phyloP scores from a whole-genome alignment of 1,140 invertebrate genomes.

The Mercenaria mercenaria region DNA sequence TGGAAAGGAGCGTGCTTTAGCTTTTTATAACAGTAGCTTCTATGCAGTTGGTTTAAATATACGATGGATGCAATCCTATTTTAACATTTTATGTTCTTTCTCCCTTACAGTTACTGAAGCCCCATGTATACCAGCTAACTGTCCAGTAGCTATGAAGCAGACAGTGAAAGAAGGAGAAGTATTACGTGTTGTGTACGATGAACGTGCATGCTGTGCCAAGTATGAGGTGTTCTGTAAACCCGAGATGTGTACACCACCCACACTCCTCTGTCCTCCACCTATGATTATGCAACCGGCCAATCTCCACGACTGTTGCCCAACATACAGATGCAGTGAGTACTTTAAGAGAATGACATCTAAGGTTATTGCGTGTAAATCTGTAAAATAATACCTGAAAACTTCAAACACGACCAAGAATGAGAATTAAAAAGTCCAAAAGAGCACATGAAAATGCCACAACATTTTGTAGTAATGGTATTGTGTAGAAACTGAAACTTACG shows the following conservation, averaged over 20 bases:
- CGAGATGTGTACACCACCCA: slow-evolving; percentile 10
- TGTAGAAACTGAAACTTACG: too few species aligned
- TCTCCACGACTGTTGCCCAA: slow-evolving; percentile 46
- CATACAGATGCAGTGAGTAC: slow-evolving; percentile 61
- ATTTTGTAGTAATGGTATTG: too few species aligned
- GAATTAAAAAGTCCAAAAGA: too few species aligned
- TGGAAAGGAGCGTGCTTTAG: too few species aligned
- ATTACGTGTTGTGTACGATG: neutral
- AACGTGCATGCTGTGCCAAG: neutral
- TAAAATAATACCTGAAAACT: too few species aligned
- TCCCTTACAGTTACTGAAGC: neutral
- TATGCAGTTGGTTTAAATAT: too few species aligned
- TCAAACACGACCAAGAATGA: too few species aligned
- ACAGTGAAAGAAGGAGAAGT: slow-evolving; percentile 44
- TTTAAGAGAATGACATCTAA: too few species aligned
- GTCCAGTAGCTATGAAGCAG: neutral
- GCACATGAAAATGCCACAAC: too few species aligned
- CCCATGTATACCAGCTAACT: neutral
- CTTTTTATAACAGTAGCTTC: too few species aligned
- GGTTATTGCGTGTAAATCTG: too few species aligned
- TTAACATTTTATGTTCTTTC: neutral
- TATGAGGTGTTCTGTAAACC: slow-evolving; percentile 54
- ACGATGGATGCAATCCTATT: too few species aligned
- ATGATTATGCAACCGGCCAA: slow-evolving; percentile 21
- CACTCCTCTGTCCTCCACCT: slow-evolving; percentile 14